phyloP scores from a whole-genome alignment of 2,797 vertebrate species.

The Centroberyx gerrardi region DNA sequence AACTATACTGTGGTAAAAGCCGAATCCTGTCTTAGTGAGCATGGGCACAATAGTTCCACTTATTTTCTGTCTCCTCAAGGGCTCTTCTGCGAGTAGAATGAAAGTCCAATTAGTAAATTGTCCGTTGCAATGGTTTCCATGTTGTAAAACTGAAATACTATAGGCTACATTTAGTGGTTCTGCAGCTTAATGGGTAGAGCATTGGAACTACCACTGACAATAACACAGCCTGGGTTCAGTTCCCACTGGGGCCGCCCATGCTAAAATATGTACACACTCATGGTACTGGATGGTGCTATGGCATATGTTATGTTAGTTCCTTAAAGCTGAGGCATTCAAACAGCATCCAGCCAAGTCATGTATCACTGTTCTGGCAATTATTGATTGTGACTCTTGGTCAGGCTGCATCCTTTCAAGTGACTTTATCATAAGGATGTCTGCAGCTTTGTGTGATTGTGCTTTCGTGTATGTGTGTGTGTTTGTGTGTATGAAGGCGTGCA shows the following conservation, averaged over 20 bases:
- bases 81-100: not conserved
- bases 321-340: too few relatives aligned
- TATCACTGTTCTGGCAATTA: constrained; percentile 7
- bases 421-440: not conserved
- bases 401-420: not conserved
- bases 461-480: not conserved
- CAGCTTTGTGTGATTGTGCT: not conserved
- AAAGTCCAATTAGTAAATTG: constrained; percentile 3
- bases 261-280: not conserved
- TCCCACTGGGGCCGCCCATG: not conserved
- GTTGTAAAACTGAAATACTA: not conserved
- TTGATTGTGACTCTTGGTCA: not conserved
- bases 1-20: too few relatives aligned
- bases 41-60: not conserved
- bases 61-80: not conserved
- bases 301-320: not conserved
- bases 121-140: not conserved
- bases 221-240: not conserved
- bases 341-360: not conserved
- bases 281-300: not conserved
- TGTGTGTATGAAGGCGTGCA: constrained; percentile 24
- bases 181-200: not conserved
- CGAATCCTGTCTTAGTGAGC: not conserved
- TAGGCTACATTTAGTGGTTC: not conserved
- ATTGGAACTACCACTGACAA: not conserved